Base-by-base conservation (phyloP, 2,888 invertebrate genomes). In the Priocnemis perturbator region DNA sequence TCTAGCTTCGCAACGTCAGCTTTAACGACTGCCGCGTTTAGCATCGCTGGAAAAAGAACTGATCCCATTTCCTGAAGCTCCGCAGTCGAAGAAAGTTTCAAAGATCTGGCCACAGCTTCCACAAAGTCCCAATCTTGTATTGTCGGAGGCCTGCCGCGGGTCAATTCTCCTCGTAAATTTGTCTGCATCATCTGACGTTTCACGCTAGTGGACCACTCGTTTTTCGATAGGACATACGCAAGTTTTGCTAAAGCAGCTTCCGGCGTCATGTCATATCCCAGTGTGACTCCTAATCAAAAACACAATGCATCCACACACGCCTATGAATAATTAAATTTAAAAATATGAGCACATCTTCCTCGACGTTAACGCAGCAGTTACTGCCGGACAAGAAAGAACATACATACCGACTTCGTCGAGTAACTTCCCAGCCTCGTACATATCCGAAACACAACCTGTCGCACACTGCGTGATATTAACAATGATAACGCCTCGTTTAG, bases 171-270 rank as follows among this genome's bases (percentile, higher is more conserved):
- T 58, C 97, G 91, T 44, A 97, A 90, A 85, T 94, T 95, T 0
- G 91, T 92, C 73, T 92, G 91, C 92, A 97, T 93, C 93, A 95
- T 94, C 93, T 92, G 91, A 53, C 93, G 91, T 84, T 95, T 95
- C 61, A 92, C 91, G 30, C 92, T 89, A 55, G 92, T 90, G 57
- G 91, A 90, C 90, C 95, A 93, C 58, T 94, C 93, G 4, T 91
- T 90, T 85, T 97, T 96, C 0, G 96, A 95, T 23, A 98, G 90
- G 0, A 98, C 96, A 83, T 97, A 98, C 0, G 95, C 93, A 0
- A 99, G 90, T 88, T 99, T 99, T 1, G 96, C 94, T 9, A 98
- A 91, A 0, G 98, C 98, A 0, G 98, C 97, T 89, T 98, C 98
- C 0, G 96, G 95, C 0, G 98, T 98, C 95, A 97, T 96, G 85